A percentile compares a stretch with the other conserved stretches of the same genome.
phyloP scores from a whole-genome alignment of 2,113 vertebrate species.

The Bostrychus sinensis region DNA sequence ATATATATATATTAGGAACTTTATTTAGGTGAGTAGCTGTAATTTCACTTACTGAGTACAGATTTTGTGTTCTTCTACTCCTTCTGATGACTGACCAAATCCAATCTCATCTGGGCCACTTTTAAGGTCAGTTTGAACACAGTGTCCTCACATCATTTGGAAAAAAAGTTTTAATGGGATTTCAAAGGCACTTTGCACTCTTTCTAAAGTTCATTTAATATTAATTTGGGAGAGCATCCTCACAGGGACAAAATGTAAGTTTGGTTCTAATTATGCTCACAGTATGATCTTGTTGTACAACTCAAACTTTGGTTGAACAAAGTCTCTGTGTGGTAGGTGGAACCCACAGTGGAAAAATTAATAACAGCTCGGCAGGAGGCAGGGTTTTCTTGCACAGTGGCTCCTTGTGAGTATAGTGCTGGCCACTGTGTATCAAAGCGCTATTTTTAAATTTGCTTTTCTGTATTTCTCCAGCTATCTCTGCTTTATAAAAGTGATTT shows the following conservation, averaged over 20 bases:
- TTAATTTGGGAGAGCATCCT: neutral
- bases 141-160: slow-evolving; percentile 4
- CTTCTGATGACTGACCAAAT: slow-evolving; percentile 7
- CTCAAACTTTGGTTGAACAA: neutral
- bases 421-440: slow-evolving; percentile 24
- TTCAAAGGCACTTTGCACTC: slow-evolving; percentile 13
- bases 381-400: slow-evolving; percentile 24
- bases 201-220: slow-evolving; percentile 8
- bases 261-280: neutral
- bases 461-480: slow-evolving; percentile 26
- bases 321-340: neutral
- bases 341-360: slow-evolving; percentile 1
- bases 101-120: slow-evolving; percentile 1
- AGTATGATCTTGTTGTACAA: neutral
- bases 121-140: slow-evolving; percentile 8
- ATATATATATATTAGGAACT: too few relatives aligned
- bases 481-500: slow-evolving; percentile 38
- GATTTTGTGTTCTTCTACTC: neutral
- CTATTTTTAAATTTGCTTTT: slow-evolving; percentile 58
- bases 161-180: neutral
- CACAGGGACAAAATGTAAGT: neutral
- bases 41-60: too few relatives aligned
- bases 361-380: slow-evolving; percentile 32
- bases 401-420: slow-evolving; percentile 36
- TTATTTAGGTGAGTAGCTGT: too few relatives aligned